Evolutionary conservation across 2,888 invertebrate species (phyloP), one percentile per base, ranked within the genome.

Genomic region (Peribatodes rhomboidaria): DNA sequence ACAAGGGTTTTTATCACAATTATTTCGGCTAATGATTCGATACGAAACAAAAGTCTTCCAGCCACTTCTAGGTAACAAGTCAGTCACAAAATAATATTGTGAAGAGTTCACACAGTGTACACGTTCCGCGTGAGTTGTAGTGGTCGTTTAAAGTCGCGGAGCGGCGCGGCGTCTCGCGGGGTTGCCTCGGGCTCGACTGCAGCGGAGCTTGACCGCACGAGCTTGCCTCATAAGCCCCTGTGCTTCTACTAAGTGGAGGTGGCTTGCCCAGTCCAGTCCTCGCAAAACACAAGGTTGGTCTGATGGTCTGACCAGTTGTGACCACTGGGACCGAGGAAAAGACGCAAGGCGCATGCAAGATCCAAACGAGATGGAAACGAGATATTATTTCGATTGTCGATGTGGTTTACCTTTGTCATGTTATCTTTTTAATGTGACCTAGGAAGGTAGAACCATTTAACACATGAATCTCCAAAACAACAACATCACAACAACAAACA

Each of bases 61-160:
- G 27, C 3, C 27, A 27, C 27, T 27, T 11, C 1, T 22, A 62
- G 16, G 1, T 16, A 44, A 7, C 13, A 10, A 44, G 18, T 18
- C 2, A 42, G 42, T 42, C 53, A 60, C 60, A 70, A 61, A 63
- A 44, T 59, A 60, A 69, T 64, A 61, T 63, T 71, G 67, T 47
- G 60, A 74, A 68, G 71, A 65, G 67, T 72, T 68, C 76, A 78
- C 70, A 74, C 72, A 71, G 69, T 71, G 54, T 66, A 73, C 10
- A 6, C 72, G 81, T 75, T 76, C 71, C 77, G 81, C 79, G 78
- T 73, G 80, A 77, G 74, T 70, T 74, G 37, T 13, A 22, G 14
- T 16, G 42, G 18, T 42, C 20, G 22, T 3, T 9, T 35, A 57
- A 33, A 14, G 53, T 50, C 4, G 33, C 22, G 18, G 39, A 8